Evolutionary conservation across 2,797 vertebrate species (phyloP), one percentile per base, ranked within the genome.

Genomic region (Schizopygopsis pylzovi): DNA sequence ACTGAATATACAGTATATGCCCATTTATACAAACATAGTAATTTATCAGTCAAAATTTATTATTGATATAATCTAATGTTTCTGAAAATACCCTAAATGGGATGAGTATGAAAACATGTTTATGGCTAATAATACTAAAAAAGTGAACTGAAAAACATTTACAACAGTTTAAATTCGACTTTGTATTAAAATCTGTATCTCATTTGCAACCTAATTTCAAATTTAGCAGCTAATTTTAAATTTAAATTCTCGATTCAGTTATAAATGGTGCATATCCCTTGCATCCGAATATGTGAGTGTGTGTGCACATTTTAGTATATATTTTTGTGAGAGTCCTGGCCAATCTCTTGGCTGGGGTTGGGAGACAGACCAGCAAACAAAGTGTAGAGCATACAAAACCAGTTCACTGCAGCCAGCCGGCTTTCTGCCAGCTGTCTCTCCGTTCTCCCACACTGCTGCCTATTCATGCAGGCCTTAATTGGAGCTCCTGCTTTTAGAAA

Each of bases 391-490:
- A 83, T 86, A 85, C 81, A 75, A 78, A 81, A 88, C 78, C 89
- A 82, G 72, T 79, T 56, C 81, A 83, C 90, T 82, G 82, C 82
- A 89, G 91, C 90, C 89, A 87, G 76, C 47, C 85, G 91, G 91
- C 91, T 75, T 33, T 45, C 16, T 81, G 92, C 91, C 92, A 93
- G 85, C 68, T 80, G 15, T 71, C 37, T 79, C 84, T 87, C 85
- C 79, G 88, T 82, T 45, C 68, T 41, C 84, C 45, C 52, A 67
- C 59, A n/a, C 33, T 54, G 39, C 67, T 89, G 76, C 73, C 49
- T 84, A 86, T 90, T 89, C 87, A 92, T 92, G 88, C 90, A 93
- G 91, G 79, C 92, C 92, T 93, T 94, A 95, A 94, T 93, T 94
- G 92, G 93, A 72, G 88, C 86, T 93, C 81, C 89, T 84, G 84